Conservation (phyloP, 2,888 invertebrate genomes). For the Papilio demoleus region DNA sequence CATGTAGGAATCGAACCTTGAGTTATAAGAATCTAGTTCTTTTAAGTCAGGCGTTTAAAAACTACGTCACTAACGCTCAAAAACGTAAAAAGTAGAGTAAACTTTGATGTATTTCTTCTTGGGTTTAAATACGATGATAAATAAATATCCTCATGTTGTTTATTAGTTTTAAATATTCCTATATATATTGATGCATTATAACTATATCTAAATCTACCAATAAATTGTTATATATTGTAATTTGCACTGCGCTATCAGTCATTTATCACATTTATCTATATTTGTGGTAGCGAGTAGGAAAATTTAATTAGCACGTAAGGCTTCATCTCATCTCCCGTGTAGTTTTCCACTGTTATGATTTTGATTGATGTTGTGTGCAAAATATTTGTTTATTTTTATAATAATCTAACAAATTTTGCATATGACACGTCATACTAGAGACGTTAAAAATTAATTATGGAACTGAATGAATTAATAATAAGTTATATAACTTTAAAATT, state of each 20-base stretch:
- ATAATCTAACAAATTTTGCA: not conserved
- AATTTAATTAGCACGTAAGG: slow-evolving; percentile 43
- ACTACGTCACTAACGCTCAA: too few species aligned
- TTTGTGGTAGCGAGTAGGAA: slow-evolving; percentile 25
- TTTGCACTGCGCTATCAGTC: slow-evolving; percentile 30
- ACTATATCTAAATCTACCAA: not conserved
- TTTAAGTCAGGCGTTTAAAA: too few species aligned
- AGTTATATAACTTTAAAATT: too few species aligned
- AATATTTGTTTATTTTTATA: not conserved
- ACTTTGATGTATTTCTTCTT: too few species aligned
- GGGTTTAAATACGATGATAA: too few species aligned
- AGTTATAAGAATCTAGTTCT: too few species aligned
- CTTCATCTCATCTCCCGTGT: slow-evolving; percentile 44
- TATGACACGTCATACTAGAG: not conserved
- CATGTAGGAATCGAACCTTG: too few species aligned
- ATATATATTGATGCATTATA: not conserved
- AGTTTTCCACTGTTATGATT: slow-evolving; percentile 53
- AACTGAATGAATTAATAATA: not conserved
- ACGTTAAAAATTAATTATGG: not conserved
- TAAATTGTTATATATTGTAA: slow-evolving; percentile 25
- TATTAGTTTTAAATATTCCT: too few species aligned
- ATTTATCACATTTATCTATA: slow-evolving; percentile 36
- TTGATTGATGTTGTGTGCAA: slow-evolving; percentile 32
- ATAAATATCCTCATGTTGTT: too few species aligned
- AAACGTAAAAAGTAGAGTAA: too few species aligned